Evolutionary conservation across 64 coral and sea anemone species (phyloP).

Genomic region (Anthopleura sola): DNA sequence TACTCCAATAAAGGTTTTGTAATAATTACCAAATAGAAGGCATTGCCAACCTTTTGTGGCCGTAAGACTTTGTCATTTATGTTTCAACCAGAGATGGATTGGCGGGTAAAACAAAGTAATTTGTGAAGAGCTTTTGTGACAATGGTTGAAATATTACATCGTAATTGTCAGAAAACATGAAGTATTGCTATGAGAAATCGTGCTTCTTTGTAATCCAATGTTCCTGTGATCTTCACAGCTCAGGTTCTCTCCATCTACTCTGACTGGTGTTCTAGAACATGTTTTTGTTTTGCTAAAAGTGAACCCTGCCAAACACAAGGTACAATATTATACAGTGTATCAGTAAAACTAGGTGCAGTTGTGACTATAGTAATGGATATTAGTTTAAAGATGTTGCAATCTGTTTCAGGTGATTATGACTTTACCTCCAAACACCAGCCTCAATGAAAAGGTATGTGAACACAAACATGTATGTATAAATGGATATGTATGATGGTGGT

Average conservation of each 20-base stretch:
- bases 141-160: too few species aligned
- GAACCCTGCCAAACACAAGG: conserved; percentile 82
- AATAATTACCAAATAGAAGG: too few species aligned
- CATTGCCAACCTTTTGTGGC: too few species aligned
- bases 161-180: too few species aligned
- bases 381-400: neutral
- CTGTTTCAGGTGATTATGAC: conserved; percentile 79
- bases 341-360: neutral
- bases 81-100: too few species aligned
- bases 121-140: too few species aligned
- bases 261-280: conserved; percentile 73
- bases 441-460: conserved; percentile 74
- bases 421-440: conserved; percentile 64
- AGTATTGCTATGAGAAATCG: neutral
- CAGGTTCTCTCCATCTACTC: conserved; percentile 43
- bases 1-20: too few species aligned
- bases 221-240: conserved; percentile 32
- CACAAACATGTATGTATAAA: neutral
- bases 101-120: too few species aligned
- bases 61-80: too few species aligned
- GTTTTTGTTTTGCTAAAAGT: conserved; percentile 57
- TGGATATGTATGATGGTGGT: neutral
- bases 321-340: neutral
- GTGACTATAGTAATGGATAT: neutral
- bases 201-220: neutral